Evolutionary conservation across 2,113 vertebrate species (phyloP).

Genomic region (Burhinus oedicnemus): DNA sequence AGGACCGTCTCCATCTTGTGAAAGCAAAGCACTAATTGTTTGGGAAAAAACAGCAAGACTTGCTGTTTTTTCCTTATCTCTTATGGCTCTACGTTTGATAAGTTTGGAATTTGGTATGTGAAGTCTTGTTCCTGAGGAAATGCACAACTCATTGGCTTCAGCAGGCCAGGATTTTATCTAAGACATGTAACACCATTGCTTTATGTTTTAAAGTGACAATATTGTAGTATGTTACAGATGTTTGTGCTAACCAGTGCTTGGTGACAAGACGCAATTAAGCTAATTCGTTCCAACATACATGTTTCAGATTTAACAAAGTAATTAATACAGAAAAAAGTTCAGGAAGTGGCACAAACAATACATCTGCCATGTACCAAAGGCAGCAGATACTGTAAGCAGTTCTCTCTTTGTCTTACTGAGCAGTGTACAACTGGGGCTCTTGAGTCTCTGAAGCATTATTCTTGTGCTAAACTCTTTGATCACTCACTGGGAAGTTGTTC

Average conservation of each 20-base stretch:
- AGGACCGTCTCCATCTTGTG: not conserved
- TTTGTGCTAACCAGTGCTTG: not conserved
- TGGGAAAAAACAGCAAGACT: not conserved
- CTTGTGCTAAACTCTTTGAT: not conserved
- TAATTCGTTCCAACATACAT: not conserved
- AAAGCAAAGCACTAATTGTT: not conserved
- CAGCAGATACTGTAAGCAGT: not conserved
- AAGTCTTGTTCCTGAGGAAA: not conserved
- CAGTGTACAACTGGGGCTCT: not conserved
- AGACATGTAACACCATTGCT: not conserved
- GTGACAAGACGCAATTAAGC: not conserved
- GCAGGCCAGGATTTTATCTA: not conserved
- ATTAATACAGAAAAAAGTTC: not conserved
- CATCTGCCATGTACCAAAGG: not conserved
- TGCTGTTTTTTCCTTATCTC: not conserved
- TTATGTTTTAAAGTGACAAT: not conserved
- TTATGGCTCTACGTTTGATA: not conserved
- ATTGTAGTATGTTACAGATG: not conserved
- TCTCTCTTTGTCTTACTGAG: not conserved
- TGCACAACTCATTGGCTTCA: not conserved
- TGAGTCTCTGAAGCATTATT: not conserved
- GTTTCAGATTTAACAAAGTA: not conserved
- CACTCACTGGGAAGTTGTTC: not conserved
- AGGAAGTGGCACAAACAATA: not conserved
- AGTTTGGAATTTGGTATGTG: slow-evolving; percentile 23